Conservation (phyloP, 2,797 vertebrate species). For the Gastrophryne carolinensis region DNA sequence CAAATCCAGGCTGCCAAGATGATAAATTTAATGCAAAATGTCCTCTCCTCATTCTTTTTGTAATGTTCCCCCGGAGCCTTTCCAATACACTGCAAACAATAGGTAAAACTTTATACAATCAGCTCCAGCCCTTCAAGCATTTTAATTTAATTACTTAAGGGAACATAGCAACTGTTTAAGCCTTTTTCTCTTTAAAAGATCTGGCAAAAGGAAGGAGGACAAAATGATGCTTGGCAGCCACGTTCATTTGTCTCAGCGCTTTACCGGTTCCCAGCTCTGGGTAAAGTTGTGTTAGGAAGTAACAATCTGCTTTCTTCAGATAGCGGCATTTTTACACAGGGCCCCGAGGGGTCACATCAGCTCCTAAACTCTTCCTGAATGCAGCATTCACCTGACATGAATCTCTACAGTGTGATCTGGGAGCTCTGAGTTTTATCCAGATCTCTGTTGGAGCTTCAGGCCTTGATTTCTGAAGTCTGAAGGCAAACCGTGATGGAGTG, state of each 20-base stretch:
- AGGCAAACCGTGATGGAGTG: no score
- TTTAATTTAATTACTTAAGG: constrained; percentile 30
- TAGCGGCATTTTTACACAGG: background rate
- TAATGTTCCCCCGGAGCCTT: constrained; percentile 3
- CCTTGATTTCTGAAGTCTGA: no score
- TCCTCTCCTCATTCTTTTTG: background rate
- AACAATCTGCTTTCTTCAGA: background rate
- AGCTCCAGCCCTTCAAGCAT: background rate
- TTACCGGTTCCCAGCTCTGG: background rate
- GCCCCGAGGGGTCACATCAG: background rate
- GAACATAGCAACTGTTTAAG: background rate
- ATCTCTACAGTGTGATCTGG: no score
- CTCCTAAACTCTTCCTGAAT: no score
- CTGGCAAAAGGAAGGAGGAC: constrained; percentile 1
- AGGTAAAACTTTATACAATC: background rate
- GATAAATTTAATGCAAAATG: constrained; percentile 1
- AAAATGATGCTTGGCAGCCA: background rate
- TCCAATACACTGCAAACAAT: background rate
- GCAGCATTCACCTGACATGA: no score
- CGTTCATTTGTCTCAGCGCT: background rate
- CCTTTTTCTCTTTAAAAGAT: background rate
- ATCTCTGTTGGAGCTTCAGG: no score
- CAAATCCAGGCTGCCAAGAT: background rate
- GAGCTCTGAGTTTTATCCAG: no score
- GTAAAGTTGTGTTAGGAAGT: background rate